These are phyloP conservation scores for Oreonectes daqikongensis DNA, from an alignment of 2,797 vertebrate genomes.

Conservation along the genomic window DNA sequence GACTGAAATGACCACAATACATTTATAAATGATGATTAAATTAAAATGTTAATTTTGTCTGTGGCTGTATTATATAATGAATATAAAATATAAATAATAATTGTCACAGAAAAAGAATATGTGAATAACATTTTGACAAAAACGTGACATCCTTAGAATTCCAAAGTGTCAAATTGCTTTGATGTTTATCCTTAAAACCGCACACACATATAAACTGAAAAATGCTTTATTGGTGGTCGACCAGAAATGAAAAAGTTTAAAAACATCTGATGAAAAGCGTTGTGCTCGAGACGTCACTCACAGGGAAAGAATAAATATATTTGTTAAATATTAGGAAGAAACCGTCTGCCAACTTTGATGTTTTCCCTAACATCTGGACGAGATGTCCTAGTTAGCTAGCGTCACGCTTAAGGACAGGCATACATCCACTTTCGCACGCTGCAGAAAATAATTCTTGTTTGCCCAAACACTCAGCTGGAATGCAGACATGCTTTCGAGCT, in stretches of 20 bases:
- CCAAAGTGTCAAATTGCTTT: background rate
- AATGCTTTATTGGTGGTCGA: background rate
- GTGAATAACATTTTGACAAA: too few species aligned
- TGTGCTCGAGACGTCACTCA: background rate
- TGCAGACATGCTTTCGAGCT: constrained; percentile 58
- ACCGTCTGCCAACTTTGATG: background rate
- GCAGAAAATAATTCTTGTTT: constrained; percentile 43
- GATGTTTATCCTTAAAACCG: background rate
- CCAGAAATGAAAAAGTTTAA: background rate
- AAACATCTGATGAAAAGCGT: background rate
- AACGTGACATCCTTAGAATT: too few species aligned
- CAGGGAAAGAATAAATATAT: background rate
- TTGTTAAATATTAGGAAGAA: too few species aligned
- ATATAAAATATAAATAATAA: too few species aligned
- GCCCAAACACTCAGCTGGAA: constrained; percentile 53
- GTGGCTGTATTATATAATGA: too few species aligned
- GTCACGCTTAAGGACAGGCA: constrained; percentile 30
- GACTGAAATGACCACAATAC: too few species aligned
- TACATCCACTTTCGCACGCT: constrained; percentile 24
- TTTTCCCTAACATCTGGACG: constrained; percentile 23
- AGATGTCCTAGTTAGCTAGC: constrained; percentile 8
- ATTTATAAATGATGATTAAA: too few species aligned
- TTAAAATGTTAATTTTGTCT: too few species aligned
- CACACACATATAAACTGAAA: constrained; percentile 2
- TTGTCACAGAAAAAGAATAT: too few species aligned